phyloP scores from a whole-genome alignment of 2,113 vertebrate species.

The Nothobranchius kuhntae region DNA sequence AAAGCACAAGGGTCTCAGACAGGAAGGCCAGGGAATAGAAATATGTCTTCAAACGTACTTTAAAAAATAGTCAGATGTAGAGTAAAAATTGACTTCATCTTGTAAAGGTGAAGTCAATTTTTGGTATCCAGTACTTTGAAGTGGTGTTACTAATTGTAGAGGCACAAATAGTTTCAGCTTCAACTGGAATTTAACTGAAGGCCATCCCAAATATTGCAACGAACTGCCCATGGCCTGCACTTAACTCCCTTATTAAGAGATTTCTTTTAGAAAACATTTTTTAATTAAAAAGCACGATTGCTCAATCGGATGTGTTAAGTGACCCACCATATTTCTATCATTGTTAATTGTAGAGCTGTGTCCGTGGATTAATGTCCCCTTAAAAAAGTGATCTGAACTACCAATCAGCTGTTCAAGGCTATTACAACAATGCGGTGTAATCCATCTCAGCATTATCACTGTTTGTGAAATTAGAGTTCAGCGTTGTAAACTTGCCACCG shows the following conservation, averaged over 20 bases:
- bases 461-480: slow-evolving; percentile 7
- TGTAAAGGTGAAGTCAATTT: neutral
- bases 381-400: slow-evolving; percentile 1
- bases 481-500: slow-evolving; percentile 2
- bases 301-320: neutral
- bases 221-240: neutral
- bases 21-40: too few species aligned
- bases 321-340: neutral
- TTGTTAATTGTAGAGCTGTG: neutral
- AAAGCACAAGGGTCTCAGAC: too few species aligned
- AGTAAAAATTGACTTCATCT: neutral
- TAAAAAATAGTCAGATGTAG: too few species aligned
- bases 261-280: too few species aligned
- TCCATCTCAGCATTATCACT: neutral
- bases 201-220: slow-evolving; percentile 24
- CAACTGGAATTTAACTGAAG: slow-evolving; percentile 10
- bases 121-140: slow-evolving; percentile 1
- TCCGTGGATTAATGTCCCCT: neutral
- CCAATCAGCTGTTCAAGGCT: neutral
- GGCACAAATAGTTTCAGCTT: neutral
- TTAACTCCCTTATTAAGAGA: neutral
- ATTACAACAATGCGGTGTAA: neutral
- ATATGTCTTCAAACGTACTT: too few species aligned
- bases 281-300: neutral
- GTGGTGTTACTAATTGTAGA: neutral